These are phyloP conservation scores for Pyrrhosoma nymphula DNA, from an alignment of 2,888 invertebrate genomes.

Conservation along the genomic window DNA sequence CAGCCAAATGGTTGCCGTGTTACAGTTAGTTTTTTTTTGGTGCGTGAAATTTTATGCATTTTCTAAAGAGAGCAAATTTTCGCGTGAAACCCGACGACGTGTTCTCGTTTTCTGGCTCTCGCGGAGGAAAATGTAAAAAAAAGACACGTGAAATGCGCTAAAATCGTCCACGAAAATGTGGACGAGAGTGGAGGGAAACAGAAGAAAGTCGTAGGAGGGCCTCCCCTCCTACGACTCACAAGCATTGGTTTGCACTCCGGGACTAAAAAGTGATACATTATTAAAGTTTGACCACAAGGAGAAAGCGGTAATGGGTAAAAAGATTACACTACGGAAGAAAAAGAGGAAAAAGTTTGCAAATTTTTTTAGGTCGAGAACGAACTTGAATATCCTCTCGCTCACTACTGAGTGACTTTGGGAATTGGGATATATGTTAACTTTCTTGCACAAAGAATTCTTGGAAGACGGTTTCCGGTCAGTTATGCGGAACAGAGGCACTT, in stretches of 20 bases:
- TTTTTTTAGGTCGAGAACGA: background rate
- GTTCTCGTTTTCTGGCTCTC: background rate
- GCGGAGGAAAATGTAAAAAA: background rate
- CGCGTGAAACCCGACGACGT: background rate
- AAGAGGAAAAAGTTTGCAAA: background rate
- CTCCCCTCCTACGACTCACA: too few relatives aligned
- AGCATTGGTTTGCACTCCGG: background rate
- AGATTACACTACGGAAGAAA: background rate
- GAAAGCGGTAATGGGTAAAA: background rate
- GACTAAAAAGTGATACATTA: background rate
- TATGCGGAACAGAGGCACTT: background rate
- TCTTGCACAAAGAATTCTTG: background rate
- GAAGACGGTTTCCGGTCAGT: background rate
- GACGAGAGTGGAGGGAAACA: background rate
- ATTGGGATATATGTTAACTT: background rate
- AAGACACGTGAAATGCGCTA: background rate
- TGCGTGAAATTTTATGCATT: constrained; percentile 12
- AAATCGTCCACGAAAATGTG: background rate
- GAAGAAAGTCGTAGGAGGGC: background rate
- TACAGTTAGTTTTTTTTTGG: background rate
- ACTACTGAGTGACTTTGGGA: background rate
- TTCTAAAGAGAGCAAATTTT: background rate
- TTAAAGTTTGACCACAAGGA: background rate
- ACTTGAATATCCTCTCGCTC: background rate
- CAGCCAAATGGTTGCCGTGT: background rate